phyloP scores from a whole-genome alignment of 1,140 invertebrate genomes.

The Tenebrio molitor region DNA sequence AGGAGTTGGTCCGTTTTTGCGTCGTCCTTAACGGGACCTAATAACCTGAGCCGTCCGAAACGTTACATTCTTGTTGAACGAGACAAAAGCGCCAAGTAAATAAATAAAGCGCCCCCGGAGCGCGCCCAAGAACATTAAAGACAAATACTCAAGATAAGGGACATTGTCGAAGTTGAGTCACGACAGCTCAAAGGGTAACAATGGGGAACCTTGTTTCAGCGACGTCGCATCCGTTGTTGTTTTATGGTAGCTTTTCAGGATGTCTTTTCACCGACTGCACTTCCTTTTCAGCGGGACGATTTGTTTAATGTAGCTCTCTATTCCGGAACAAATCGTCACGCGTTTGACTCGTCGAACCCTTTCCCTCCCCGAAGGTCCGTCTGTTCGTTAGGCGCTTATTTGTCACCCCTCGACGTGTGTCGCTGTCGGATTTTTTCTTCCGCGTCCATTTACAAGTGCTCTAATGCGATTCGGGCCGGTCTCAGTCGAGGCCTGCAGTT shows the following conservation, averaged over 20 bases:
- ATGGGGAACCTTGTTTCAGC: background rate
- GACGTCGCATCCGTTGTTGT: conserved; percentile 13
- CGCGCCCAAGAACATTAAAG: conserved; percentile 22
- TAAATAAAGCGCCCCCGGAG: conserved; percentile 33
- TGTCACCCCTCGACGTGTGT: conserved; percentile 8
- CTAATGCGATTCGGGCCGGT: conserved; percentile 22
- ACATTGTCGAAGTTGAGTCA: conserved; percentile 27
- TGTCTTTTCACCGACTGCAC: conserved; percentile 3
- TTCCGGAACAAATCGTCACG: conserved; percentile 2
- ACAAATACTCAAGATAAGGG: conserved; percentile 44
- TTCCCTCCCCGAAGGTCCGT: background rate
- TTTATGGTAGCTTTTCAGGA: conserved; percentile 9
- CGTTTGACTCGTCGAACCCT: background rate
- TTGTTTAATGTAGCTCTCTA: background rate
- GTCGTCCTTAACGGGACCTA: conserved; percentile 7
- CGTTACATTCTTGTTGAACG: background rate
- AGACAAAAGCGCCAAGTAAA: conserved; percentile 34
- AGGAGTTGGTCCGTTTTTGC: background rate
- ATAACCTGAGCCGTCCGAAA: background rate
- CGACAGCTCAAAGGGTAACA: conserved; percentile 26
- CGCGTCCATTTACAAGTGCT: conserved; percentile 36
- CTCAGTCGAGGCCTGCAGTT: conserved; percentile 34
- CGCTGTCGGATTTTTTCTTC: background rate
- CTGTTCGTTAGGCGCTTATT: background rate
- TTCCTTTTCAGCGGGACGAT: background rate